phyloP scores from a whole-genome alignment of 1,140 invertebrate species.

The Dendrolimus kikuchii region DNA sequence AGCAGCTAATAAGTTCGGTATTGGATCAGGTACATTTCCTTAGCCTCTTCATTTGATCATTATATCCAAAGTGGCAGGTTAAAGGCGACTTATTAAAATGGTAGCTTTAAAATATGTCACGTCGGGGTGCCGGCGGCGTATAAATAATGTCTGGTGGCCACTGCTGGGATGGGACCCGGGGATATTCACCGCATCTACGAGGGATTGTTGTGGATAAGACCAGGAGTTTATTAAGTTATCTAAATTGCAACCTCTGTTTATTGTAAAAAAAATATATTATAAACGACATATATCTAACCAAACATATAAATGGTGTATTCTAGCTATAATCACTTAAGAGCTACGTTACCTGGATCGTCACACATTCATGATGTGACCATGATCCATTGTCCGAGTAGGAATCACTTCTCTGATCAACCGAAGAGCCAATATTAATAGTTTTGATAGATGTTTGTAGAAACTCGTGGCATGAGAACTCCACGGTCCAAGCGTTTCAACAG shows the following conservation, averaged over 20 bases:
- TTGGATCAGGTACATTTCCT: not conserved
- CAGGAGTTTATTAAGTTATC: too few relatives aligned
- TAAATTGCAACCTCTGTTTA: constrained; percentile 14
- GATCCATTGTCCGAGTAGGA: too few relatives aligned
- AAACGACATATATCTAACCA: not conserved
- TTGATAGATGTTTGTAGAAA: too few relatives aligned
- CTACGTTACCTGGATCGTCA: too few relatives aligned
- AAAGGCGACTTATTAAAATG: constrained; percentile 59
- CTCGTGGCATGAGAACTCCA: too few relatives aligned
- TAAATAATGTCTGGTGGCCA: constrained; percentile 46
- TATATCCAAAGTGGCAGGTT: constrained; percentile 36
- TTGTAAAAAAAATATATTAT: constrained; percentile 21
- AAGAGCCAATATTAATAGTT: too few relatives aligned
- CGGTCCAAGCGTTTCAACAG: too few relatives aligned
- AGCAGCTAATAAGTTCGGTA: too few relatives aligned
- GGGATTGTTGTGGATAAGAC: constrained; percentile 10
- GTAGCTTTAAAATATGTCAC: constrained; percentile 62
- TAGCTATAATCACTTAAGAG: too few relatives aligned
- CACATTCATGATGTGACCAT: too few relatives aligned
- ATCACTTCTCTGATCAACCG: too few relatives aligned
- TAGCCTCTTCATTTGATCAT: constrained; percentile 25
- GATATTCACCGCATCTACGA: not conserved
- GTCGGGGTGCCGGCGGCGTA: constrained; percentile 40
- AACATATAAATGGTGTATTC: too few relatives aligned
- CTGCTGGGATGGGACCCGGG: constrained; percentile 18